Base-by-base conservation (phyloP, 2,113 vertebrate genomes). In the Sinocyclocheilus anophthalmus region DNA sequence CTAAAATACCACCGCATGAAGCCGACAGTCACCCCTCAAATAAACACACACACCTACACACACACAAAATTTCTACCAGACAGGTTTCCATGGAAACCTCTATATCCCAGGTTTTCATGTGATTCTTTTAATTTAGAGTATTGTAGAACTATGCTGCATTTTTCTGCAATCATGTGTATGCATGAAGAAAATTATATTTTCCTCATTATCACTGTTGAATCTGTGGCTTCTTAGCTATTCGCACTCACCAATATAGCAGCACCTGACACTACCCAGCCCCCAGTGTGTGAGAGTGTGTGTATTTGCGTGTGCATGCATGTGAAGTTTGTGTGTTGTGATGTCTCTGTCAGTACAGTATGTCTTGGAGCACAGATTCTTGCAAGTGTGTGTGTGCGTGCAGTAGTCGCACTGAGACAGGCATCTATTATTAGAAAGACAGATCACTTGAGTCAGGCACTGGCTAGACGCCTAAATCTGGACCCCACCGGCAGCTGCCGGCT, bases 1-100 rank as follows among this genome's bases (percentile, higher is more conserved):
- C 90, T 90, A 92, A 91, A 90, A 94, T 92, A 93, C 90, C 90
- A 93, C 90, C 90, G 70, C 92, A 92, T 90, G 91, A 92, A 93
- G 90, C 89, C 90, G 91, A 91, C 93, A 90, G 93, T 93, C 93
- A 76, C 87, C 79, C 79, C 79, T 87, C 83, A 87, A 87, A 83
- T 33, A 59, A 45, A 72, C 81, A 83, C 85, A 63, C 78, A 81
- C 22, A n/a, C n/a, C 42, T 30, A 72, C 81, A 83, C 85, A 48
- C 72, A 70, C 78, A 76, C 85, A 70, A 3, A 14, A 88, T 73
- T 87, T 81, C 86, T 86, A 88, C 87, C 89, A 90, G 87, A 88
- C 67, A 73, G 87, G 89, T 90, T 90, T 87, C 87, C 83, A 88
- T 88, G 87, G 89, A 83, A 87, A 90, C 89, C 83, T 88, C 89